Conservation (phyloP, 2,113 vertebrate species). For the Syngnathus floridae region DNA sequence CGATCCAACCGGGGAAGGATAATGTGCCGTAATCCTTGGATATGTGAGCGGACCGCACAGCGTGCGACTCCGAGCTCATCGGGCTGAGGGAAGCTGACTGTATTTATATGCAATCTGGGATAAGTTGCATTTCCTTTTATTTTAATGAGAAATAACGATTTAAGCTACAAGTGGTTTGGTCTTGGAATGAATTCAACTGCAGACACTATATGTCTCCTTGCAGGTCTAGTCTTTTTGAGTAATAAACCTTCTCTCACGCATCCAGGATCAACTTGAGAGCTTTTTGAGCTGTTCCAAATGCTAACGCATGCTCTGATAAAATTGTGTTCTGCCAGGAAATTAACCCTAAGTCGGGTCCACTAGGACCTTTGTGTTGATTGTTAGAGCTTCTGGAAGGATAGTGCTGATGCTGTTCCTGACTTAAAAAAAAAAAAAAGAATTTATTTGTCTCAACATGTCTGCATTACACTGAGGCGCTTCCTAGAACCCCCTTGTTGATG, state of each 20-base stretch:
- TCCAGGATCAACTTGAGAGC: slow-evolving; percentile 4
- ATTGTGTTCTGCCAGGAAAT: slow-evolving; percentile 20
- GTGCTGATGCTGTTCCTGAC: background rate
- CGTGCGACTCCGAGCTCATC: slow-evolving; percentile 18
- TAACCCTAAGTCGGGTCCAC: slow-evolving; percentile 26
- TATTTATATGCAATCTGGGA: too few species aligned
- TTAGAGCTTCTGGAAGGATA: background rate
- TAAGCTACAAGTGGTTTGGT: background rate
- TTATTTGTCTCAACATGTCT: slow-evolving; percentile 5
- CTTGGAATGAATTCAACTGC: background rate
- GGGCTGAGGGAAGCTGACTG: background rate
- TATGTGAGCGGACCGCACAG: slow-evolving; percentile 49
- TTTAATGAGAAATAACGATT: background rate
- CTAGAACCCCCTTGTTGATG: background rate
- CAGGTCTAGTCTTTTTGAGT: background rate
- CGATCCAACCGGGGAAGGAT: slow-evolving; percentile 49
- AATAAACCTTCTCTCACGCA: slow-evolving; percentile 4
- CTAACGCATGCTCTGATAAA: slow-evolving; percentile 9
- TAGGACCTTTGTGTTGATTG: background rate
- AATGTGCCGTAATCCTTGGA: slow-evolving; percentile 67
- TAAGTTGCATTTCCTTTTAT: background rate
- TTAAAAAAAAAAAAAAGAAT: background rate
- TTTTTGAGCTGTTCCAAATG: slow-evolving; percentile 7
- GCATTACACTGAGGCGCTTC: slow-evolving; percentile 11
- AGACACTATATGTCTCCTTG: background rate